Evolutionary conservation across 2,888 invertebrate genomes (phyloP), one percentile per base, ranked within the genome.

Genomic region (Dilophus febrilis): DNA sequence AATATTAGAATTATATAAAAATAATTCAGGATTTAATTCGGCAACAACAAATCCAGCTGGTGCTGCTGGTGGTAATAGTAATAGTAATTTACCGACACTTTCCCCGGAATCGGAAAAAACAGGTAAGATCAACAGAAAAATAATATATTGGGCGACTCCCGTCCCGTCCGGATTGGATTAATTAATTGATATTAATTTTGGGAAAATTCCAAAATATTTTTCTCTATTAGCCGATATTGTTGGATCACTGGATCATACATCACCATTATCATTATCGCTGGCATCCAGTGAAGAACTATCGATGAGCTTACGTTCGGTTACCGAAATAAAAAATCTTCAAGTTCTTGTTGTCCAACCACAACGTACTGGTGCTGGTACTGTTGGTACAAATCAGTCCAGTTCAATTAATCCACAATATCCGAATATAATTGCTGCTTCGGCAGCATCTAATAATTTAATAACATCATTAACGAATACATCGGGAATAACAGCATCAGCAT

Each of bases 321-420:
- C 68, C 30, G 74, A 74, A 54, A 62, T 74, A 33, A 66, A 70
- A 47, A 75, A 74, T 56, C 58, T 76, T 36, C 75, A 74, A 53
- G 72, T 58, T 40, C 48, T 61, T 36, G 54, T 58, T 34, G 45
- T 42, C 32, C 41, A 45, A 42, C 39, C 43, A n/a, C n/a, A n/a
- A n/a, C n/a, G n/a, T n/a, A n/a, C n/a, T n/a, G 42, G 41, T 37
- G 42, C 40, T 41, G 12, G 8, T 18, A 11, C 34, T 12, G 8
- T 6, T 19, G 19, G 28, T 12, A 39, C 8, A 6, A 22, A 22
- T n/a, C 19, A 34, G 13, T 34, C 40, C 12, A n/a, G n/a, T n/a
- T 40, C 40, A 19, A 17, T 40, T 10, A 35, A 30, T 19, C 18
- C 28, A n/a, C 17, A 19, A 13, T 35, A 35, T 18, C 22, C n/a